A percentile compares a stretch with the other conserved stretches of the same genome.
Evolutionary conservation across 2,797 vertebrate genomes (phyloP).

Genomic region (Denticeps clupeoides): DNA sequence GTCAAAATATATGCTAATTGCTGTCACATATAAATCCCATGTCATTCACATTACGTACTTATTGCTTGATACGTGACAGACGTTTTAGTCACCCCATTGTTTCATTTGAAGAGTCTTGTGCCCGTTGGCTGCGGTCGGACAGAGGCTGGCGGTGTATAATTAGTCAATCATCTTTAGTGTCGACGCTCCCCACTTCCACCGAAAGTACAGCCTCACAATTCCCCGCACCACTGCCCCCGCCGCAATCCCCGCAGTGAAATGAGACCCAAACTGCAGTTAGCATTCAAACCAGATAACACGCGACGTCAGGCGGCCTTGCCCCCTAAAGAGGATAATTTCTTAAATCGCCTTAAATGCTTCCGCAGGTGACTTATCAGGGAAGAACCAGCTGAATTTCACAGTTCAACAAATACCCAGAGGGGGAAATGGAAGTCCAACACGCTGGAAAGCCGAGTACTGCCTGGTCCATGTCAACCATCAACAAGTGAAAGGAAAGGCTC

Average conservation of each 20-base stretch:
- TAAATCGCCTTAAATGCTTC: slow-evolving; percentile 12
- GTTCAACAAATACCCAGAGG: slow-evolving; percentile 13
- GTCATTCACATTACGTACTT: slow-evolving; percentile 8
- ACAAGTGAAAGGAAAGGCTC: no score
- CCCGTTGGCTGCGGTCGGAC: slow-evolving; percentile 9
- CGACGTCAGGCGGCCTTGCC: neutral
- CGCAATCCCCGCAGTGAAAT: slow-evolving; percentile 24
- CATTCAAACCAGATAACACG: slow-evolving; percentile 27
- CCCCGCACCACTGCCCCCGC: slow-evolving; percentile 21
- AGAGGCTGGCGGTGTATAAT: slow-evolving; percentile 17
- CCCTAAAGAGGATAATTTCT: slow-evolving; percentile 18
- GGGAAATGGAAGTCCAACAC: no score
- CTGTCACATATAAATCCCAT: no score
- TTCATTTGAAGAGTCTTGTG: slow-evolving; percentile 15
- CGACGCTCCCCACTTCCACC: neutral
- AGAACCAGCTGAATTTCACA: slow-evolving; percentile 29
- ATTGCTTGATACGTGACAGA: neutral
- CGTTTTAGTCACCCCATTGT: slow-evolving; percentile 23
- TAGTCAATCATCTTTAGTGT: slow-evolving; percentile 24
- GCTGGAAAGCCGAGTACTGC: no score
- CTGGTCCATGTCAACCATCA: no score
- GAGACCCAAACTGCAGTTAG: slow-evolving; percentile 24
- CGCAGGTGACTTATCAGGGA: slow-evolving; percentile 19
- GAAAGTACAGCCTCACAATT: slow-evolving; percentile 4
- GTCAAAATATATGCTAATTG: no score